Evolutionary conservation across 2,888 invertebrate genomes (phyloP), one percentile per base, ranked within the genome.

Genomic region (Brenthis ino): DNA sequence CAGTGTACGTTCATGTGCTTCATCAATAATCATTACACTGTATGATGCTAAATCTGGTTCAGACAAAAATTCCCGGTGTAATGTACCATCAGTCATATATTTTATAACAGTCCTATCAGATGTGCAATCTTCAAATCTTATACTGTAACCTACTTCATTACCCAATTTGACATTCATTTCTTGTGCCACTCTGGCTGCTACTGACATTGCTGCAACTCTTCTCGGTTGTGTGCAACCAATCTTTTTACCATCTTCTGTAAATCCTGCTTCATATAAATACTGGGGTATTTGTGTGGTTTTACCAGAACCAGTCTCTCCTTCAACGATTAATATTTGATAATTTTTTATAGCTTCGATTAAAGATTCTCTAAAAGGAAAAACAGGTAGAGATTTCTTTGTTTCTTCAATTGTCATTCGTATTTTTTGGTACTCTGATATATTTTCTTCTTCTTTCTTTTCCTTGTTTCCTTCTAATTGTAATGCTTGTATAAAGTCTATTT

Each of bases 281-380:
- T 99, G 99, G 0, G 99, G 99, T 77, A 99, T 98, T 93, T 99
- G 99, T 11, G 99, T 99, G 0, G 99, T 99, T 94, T 99, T 99
- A 4, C 99, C 99, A 13, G 98, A 99, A 0, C 99, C 99, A 6
- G 99, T 99, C 93, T 99, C 99, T 66, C 99, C 99, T 93, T 99
- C 99, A 72, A 99, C 97, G 77, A 99, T 99, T 33, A 99, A 91
- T 74, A 98, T 95, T 90, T 98, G 97, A 88, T 97, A 96, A 74
- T 97, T 96, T 80, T 93, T 95, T n/a, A 99, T 97, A 13, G 99
- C 99, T 77, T 96, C 94, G 77, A 99, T 96, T 33, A 99, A 94
- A 82, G 97, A 96, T 56, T 97, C 95, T 83, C 95, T 95, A 82
- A 99, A 99, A 0, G 98, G 97, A 91, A 94, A 99, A 65, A 99